Percentiles rank a stretch among this genome's conserved stretches.
phyloP scores from a whole-genome alignment of 2,113 vertebrate species.

The Misgurnus mizolepis region DNA sequence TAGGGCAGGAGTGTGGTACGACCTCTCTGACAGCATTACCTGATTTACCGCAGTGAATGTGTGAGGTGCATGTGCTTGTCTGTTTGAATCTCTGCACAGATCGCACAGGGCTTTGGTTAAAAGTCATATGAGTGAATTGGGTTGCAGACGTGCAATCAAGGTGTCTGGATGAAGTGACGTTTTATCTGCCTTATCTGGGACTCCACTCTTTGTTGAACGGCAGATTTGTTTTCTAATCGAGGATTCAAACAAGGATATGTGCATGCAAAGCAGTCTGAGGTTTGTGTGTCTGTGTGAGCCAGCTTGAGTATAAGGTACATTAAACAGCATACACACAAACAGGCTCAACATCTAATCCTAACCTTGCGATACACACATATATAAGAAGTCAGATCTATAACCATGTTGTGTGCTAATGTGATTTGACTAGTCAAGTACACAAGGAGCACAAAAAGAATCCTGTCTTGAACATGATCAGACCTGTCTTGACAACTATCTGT shows the following conservation, averaged over 20 bases:
- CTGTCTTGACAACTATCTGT: conserved; percentile 13
- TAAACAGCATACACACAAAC: conserved; percentile 6
- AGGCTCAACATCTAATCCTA: not conserved
- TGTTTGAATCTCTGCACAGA: not conserved
- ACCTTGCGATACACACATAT: not conserved
- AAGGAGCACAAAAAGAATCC: not conserved
- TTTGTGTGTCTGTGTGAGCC: not conserved
- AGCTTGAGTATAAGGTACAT: not conserved
- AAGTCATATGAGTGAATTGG: not conserved
- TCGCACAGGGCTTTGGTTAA: not conserved
- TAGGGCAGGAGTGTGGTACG: not conserved
- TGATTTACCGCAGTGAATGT: not conserved
- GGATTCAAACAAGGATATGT: conserved; percentile 25
- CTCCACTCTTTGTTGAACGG: not conserved
- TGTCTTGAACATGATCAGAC: conserved; percentile 24
- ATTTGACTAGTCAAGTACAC: conserved; percentile 2
- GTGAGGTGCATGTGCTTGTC: not conserved
- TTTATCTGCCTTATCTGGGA: not conserved
- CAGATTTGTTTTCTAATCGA: conserved; percentile 25
- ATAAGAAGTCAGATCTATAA: not conserved
- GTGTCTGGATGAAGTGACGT: not conserved
- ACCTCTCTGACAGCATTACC: not conserved
- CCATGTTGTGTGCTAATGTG: conserved; percentile 2
- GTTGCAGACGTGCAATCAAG: not conserved
- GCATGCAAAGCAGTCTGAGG: conserved; percentile 19